A percentile compares a stretch with the other conserved stretches of the same genome.
Conservation (phyloP, 2,888 invertebrate genomes). For the Acanthococcus lagerstroemiae region DNA sequence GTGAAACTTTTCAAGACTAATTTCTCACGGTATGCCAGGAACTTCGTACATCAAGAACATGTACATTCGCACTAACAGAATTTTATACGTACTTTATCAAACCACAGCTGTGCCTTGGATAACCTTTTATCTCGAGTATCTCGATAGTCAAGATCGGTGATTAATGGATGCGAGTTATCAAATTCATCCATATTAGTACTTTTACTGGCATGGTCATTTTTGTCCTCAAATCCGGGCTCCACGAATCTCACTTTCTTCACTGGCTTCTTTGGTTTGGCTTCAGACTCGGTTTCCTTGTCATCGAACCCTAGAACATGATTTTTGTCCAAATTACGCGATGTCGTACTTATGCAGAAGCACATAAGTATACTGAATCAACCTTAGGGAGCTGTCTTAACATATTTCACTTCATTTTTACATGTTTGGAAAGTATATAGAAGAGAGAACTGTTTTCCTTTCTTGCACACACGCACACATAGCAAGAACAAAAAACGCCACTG, state of each 20-base stretch:
- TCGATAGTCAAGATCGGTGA: slow-evolving; percentile 68
- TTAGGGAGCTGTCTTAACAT: too few relatives aligned
- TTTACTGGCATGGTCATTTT: neutral
- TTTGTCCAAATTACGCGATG: too few relatives aligned
- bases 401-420: too few relatives aligned
- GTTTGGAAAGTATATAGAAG: too few relatives aligned
- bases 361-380: too few relatives aligned
- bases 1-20: neutral
- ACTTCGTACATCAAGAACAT: neutral
- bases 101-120: slow-evolving; percentile 76
- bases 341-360: too few relatives aligned
- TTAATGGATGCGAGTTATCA: slow-evolving; percentile 53
- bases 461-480: too few relatives aligned
- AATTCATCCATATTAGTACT: neutral
- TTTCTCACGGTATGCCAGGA: neutral
- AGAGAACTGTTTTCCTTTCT: too few relatives aligned
- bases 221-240: too few relatives aligned
- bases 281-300: slow-evolving; percentile 51
- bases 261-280: slow-evolving; percentile 37
- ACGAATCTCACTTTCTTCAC: slow-evolving; percentile 37
- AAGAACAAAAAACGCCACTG: too few relatives aligned
- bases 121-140: slow-evolving; percentile 61
- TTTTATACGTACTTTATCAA: slow-evolving; percentile 51
- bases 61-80: neutral
- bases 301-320: slow-evolving; percentile 45